Percentiles rank a stretch among this genome's conserved stretches.
Evolutionary conservation across 2,888 invertebrate genomes (phyloP).

Genomic region (Melinaea menophilus): DNA sequence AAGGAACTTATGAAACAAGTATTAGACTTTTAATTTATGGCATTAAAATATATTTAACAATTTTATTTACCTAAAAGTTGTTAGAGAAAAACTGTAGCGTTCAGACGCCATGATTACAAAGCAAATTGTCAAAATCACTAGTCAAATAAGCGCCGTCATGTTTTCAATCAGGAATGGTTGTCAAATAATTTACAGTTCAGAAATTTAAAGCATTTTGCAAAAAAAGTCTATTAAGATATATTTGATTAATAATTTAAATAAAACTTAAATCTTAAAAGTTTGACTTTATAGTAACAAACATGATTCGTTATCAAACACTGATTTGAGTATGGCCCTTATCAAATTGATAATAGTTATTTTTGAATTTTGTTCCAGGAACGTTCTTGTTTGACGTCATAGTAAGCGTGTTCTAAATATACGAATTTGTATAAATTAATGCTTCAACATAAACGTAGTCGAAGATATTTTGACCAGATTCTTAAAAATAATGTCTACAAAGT

Average conservation of each 20-base stretch:
- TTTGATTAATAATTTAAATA: too few relatives aligned
- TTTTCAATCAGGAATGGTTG: conserved; percentile 36
- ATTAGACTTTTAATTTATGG: background rate
- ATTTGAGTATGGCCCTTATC: background rate
- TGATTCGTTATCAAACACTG: too few relatives aligned
- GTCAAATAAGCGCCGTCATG: conserved; percentile 51
- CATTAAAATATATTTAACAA: conserved; percentile 6
- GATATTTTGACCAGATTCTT: too few relatives aligned
- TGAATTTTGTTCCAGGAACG: conserved; percentile 25
- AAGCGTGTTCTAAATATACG: background rate
- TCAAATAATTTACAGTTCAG: conserved; percentile 7
- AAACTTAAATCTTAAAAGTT: too few relatives aligned
- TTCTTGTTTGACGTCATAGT: background rate
- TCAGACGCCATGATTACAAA: conserved; percentile 93
- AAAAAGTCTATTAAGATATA: too few relatives aligned
- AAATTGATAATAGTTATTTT: background rate
- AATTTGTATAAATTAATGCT: background rate
- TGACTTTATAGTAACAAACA: too few relatives aligned
- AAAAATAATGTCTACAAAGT: too few relatives aligned
- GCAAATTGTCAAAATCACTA: conserved; percentile 55
- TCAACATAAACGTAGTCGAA: too few relatives aligned
- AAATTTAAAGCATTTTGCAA: background rate
- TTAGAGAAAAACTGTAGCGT: conserved; percentile 97
- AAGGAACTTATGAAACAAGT: background rate
- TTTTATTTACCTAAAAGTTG: conserved; percentile 78